These are phyloP conservation scores for Urophycis tenuis DNA, from an alignment of 2,797 vertebrate species.

Conservation along the genomic window DNA sequence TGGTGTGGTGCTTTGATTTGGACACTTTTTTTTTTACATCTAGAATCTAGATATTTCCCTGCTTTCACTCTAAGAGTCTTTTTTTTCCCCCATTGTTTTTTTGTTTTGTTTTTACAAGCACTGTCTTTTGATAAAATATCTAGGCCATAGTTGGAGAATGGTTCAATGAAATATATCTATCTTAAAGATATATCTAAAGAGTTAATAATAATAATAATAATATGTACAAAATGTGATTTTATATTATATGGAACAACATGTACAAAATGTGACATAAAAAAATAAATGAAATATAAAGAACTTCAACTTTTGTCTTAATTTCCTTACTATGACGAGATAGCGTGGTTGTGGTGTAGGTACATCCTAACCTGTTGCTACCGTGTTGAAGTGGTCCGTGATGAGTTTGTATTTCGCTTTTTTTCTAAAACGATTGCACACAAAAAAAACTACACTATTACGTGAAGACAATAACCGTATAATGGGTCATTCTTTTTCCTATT, in stretches of 20 bases:
- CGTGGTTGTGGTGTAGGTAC: background rate
- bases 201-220: background rate
- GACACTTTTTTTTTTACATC: conserved; percentile 17
- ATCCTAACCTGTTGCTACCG: background rate
- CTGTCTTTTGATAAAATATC: conserved; percentile 27
- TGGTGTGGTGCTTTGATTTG: background rate
- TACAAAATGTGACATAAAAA: background rate
- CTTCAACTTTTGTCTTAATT: background rate
- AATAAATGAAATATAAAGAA: background rate
- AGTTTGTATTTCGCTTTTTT: background rate
- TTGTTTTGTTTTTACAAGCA: conserved; percentile 34
- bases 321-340: background rate
- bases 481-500: too few species aligned
- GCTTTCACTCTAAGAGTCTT: conserved; percentile 21
- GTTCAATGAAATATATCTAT: background rate
- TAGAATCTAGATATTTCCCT: conserved; percentile 49
- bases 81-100: conserved; percentile 7
- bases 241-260: background rate
- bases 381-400: background rate
- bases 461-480: too few species aligned
- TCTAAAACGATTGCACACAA: background rate
- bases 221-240: background rate
- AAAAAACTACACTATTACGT: background rate
- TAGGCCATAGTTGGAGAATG: background rate
- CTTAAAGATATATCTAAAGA: conserved; percentile 25